Percentiles rank a stretch among this genome's conserved stretches.
Evolutionary conservation across 2,888 invertebrate genomes (phyloP).

Genomic region (Drosophila merina): DNA sequence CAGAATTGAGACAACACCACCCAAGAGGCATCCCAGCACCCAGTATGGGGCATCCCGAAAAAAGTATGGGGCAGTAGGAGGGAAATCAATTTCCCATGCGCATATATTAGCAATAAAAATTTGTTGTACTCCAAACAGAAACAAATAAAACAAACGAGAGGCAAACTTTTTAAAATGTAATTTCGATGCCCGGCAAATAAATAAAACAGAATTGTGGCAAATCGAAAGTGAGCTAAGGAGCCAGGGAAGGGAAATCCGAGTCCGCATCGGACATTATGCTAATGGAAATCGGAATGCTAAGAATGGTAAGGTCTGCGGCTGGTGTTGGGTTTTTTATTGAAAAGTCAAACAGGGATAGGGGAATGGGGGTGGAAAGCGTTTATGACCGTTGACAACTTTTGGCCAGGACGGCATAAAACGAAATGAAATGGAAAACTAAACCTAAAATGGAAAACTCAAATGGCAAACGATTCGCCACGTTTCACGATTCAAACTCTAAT

Average conservation of each 20-base stretch:
- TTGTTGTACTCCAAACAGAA: constrained; percentile 33
- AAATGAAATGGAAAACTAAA: constrained; percentile 76
- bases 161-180: constrained; percentile 78
- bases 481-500: constrained; percentile 37
- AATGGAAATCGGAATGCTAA: constrained; percentile 61
- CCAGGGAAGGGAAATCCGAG: constrained; percentile 29
- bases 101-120: constrained; percentile 82
- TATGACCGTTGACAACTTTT: constrained; percentile 77
- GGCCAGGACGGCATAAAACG: constrained; percentile 68
- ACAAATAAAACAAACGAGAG: constrained; percentile 55
- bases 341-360: constrained; percentile 24
- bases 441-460: constrained; percentile 41
- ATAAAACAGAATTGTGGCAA: constrained; percentile 74
- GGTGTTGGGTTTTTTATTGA: constrained; percentile 68
- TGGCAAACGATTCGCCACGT: constrained; percentile 70
- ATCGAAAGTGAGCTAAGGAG: constrained; percentile 52
- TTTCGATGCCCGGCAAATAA: constrained; percentile 66
- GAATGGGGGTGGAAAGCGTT: constrained; percentile 36
- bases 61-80: constrained; percentile 9
- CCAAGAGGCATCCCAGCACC: not conserved
- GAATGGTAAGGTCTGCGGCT: constrained; percentile 53
- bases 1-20: constrained; percentile 15
- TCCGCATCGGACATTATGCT: constrained; percentile 70
- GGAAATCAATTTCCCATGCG: constrained; percentile 66
- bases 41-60: not conserved